Conservation (phyloP, 2,888 invertebrate species). For the Apantesis nais region DNA sequence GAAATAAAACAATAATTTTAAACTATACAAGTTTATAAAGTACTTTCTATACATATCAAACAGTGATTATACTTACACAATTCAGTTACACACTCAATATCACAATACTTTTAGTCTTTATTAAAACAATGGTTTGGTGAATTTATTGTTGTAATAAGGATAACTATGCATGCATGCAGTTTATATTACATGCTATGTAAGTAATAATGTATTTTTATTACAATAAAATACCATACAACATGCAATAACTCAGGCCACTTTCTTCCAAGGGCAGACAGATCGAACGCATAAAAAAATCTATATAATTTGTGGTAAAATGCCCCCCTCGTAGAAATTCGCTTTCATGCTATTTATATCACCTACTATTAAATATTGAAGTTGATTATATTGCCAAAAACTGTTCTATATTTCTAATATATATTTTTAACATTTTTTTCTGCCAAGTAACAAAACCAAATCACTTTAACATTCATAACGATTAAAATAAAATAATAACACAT, state of each 20-base stretch:
- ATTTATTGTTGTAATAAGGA: conserved; percentile 8
- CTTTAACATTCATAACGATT: background rate
- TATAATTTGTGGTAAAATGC: background rate
- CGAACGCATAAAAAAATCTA: background rate
- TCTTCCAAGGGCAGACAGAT: background rate
- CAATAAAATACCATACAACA: background rate
- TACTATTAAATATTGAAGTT: background rate
- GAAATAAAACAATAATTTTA: conserved; percentile 68
- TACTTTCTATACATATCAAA: conserved; percentile 68
- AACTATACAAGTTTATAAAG: conserved; percentile 76
- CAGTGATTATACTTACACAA: conserved; percentile 64
- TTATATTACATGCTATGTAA: background rate
- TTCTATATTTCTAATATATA: background rate
- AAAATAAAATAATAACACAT: background rate
- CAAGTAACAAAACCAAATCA: background rate
- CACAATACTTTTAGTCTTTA: conserved; percentile 82
- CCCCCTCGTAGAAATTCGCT: background rate
- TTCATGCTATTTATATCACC: background rate
- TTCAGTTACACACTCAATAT: conserved; percentile 74
- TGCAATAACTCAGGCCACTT: background rate
- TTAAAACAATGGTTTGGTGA: conserved; percentile 51
- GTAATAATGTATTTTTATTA: background rate
- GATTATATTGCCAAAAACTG: background rate
- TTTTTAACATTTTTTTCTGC: background rate
- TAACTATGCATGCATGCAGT: background rate